Evolutionary conservation across 2,888 invertebrate species (phyloP), one percentile per base, ranked within the genome.

Genomic region (Timandra comae): DNA sequence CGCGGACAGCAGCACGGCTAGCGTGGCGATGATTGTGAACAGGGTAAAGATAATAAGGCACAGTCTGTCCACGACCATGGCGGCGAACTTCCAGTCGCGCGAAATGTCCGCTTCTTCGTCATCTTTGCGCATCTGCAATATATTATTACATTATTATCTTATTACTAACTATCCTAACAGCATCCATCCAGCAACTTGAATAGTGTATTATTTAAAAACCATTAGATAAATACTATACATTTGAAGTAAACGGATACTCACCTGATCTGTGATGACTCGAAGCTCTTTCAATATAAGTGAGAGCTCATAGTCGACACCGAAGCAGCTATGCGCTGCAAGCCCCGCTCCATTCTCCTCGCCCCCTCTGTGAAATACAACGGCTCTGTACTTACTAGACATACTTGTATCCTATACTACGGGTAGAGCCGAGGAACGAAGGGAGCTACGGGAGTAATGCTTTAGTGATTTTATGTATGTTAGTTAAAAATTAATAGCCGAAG

Each of bases 61-160:
- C 91, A 98, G 92, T 91, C 98, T 93, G 92, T 98, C 98, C 89
- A 98, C 96, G 88, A 98, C 98, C 96, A 98, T 97, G 87, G 98
- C 98, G 86, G 98, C 98, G 89, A 98, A 98, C 90, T 97, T 97
- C 98, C 98, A 98, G 92, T 98, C 97, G 89, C 95, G 95, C 84
- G 96, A 93, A 81, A 97, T 90, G 86, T 95, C 96, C 84, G 93
- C 92, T 70, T 95, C 93, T 82, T 96, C 94, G 86, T 98, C 98
- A 77, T 97, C 96, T 85, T 94, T 94, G 81, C 95, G 93, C 89
- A 98, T 91, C 89, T 97, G 92, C 13, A 77, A 78, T 52, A 38
- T 22, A 6, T 34, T 10, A 20, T n/a, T 20, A 9, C 7, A 24
- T 33, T 27, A 27, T n/a, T n/a, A n/a, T n/a, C n/a, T n/a, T n/a